Conservation (phyloP, 2,113 vertebrate genomes). For the Lutjanus erythropterus region DNA sequence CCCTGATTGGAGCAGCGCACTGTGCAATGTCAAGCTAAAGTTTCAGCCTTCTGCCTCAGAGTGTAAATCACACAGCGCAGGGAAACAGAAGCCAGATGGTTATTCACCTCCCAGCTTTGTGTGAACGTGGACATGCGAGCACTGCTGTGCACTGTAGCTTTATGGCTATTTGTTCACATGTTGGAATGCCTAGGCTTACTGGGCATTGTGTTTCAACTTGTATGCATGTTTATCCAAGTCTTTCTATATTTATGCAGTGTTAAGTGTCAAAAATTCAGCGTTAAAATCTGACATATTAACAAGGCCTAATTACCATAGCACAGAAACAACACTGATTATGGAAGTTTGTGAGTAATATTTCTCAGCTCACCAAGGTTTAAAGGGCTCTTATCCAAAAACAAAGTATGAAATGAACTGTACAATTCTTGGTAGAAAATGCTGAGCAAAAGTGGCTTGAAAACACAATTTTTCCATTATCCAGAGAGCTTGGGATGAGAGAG, state of each 20-base stretch:
- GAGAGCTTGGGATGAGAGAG: neutral
- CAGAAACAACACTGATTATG: slow-evolving; percentile 17
- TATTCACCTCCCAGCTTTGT: slow-evolving; percentile 58
- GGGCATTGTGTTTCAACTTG: neutral
- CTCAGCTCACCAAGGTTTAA: neutral
- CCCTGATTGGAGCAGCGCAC: slow-evolving; percentile 72
- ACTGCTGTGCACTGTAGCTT: neutral
- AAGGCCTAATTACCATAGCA: neutral
- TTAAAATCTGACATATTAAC: neutral
- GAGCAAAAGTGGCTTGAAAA: neutral
- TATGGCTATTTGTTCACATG: slow-evolving; percentile 4
- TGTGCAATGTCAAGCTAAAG: slow-evolving; percentile 73
- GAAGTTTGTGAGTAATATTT: neutral
- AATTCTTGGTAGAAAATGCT: neutral
- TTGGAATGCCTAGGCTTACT: slow-evolving; percentile 1
- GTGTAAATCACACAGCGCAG: slow-evolving; percentile 69
- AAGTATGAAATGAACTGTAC: neutral
- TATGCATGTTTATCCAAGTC: neutral
- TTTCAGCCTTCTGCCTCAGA: slow-evolving; percentile 69
- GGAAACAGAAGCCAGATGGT: slow-evolving; percentile 79
- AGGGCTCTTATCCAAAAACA: neutral
- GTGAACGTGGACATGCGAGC: slow-evolving; percentile 20
- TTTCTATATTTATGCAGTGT: neutral
- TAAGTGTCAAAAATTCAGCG: neutral
- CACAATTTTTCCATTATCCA: neutral